A percentile compares a stretch with the other conserved stretches of the same genome.
Evolutionary conservation across 2,888 invertebrate genomes (phyloP).

Genomic region (Caenorhabditis sp.): DNA sequence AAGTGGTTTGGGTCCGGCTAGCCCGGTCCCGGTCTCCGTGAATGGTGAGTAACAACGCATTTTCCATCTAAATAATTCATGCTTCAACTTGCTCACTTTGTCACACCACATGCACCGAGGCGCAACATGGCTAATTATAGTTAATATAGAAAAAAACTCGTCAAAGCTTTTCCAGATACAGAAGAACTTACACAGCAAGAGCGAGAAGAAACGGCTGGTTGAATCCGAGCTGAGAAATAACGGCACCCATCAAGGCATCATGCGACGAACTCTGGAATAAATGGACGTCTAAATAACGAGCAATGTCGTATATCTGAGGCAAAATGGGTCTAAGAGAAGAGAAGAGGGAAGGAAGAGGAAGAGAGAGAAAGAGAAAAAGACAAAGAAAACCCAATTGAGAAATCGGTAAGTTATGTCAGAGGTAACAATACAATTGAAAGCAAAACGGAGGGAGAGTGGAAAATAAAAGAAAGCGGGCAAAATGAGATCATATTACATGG

Average conservation of each 20-base stretch:
- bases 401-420: conserved; percentile 20
- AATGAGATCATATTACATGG: conserved; percentile 50
- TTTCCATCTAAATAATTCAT: conserved; percentile 30
- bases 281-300: conserved; percentile 2
- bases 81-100: conserved; percentile 19
- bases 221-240: conserved; percentile 67
- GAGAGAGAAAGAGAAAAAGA: not conserved
- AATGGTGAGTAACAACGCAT: not conserved
- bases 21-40: too few species aligned
- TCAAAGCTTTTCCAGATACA: not conserved
- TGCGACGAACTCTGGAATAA: conserved; percentile 33
- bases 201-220: conserved; percentile 67
- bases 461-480: conserved; percentile 36
- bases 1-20: conserved; percentile 3
- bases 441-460: conserved; percentile 23
- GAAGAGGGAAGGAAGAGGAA: not conserved
- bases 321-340: not conserved
- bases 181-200: conserved; percentile 57
- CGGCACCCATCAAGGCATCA: conserved; percentile 64
- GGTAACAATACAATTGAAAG: conserved; percentile 25
- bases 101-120: not conserved
- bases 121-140: not conserved
- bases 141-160: not conserved
- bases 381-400: not conserved
- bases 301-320: conserved; percentile 35